These are phyloP conservation scores for Monopterus albus DNA, from an alignment of 2,113 vertebrate genomes.

Conservation along the genomic window DNA sequence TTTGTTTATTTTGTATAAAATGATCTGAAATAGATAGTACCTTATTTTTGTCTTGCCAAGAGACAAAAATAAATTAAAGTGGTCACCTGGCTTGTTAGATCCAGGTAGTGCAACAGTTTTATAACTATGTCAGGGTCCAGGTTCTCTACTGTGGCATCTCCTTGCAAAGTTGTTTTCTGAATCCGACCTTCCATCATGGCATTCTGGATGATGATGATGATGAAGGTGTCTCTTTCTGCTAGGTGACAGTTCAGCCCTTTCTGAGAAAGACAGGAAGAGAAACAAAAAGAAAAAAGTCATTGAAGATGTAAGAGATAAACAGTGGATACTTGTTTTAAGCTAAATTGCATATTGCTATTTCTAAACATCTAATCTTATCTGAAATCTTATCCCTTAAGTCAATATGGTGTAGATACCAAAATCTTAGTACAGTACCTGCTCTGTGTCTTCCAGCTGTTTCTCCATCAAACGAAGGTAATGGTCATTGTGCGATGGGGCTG, in stretches of 20 bases:
- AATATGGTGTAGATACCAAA: too few relatives aligned
- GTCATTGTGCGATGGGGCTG: conserved; percentile 77
- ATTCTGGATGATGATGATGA: conserved; percentile 84
- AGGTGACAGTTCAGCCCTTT: conserved; percentile 81
- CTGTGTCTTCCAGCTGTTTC: conserved; percentile 81
- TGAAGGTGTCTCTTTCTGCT: conserved; percentile 82
- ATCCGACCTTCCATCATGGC: conserved; percentile 85
- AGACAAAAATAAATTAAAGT: background rate
- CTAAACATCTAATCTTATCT: too few relatives aligned
- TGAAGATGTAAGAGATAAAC: background rate
- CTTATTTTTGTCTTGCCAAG: background rate
- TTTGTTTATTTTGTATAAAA: too few relatives aligned
- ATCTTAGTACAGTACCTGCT: conserved; percentile 56
- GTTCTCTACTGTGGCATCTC: conserved; percentile 72
- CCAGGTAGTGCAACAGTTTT: conserved; percentile 80
- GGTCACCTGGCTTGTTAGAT: conserved; percentile 72
- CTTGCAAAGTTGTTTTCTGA: conserved; percentile 74
- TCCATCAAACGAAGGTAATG: conserved; percentile 85
- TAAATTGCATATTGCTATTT: too few relatives aligned
- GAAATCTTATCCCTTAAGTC: too few relatives aligned
- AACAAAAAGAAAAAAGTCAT: background rate
- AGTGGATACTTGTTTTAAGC: too few relatives aligned
- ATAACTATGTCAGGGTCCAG: conserved; percentile 79
- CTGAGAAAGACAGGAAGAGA: conserved; percentile 21
- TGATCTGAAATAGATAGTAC: background rate